Conservation (phyloP, 2,113 vertebrate species). For the Phalacrocorax aristotelis region DNA sequence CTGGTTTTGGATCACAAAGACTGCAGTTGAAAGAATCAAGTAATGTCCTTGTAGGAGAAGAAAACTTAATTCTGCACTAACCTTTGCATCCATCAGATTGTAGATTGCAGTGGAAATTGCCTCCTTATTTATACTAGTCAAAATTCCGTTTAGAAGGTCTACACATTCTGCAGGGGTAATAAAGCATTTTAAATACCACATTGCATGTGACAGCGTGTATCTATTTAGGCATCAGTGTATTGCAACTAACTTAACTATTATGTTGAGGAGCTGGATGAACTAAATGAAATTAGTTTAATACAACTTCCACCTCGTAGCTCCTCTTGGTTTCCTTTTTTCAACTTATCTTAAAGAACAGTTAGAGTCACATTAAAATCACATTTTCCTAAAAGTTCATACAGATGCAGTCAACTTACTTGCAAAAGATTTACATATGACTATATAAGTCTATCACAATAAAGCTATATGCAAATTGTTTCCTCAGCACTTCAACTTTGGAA, state of each 20-base stretch:
- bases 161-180: constrained; percentile 44
- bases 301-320: not conserved
- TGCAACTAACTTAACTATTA: not conserved
- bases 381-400: not conserved
- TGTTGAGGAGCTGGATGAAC: not conserved
- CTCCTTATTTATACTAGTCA: constrained; percentile 33
- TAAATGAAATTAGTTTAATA: not conserved
- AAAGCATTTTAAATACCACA: not conserved
- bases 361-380: not conserved
- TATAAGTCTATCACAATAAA: not conserved
- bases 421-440: not conserved
- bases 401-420: not conserved
- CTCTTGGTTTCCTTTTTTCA: not conserved
- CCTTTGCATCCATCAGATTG: constrained; percentile 56
- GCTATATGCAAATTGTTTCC: not conserved
- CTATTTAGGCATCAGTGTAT: not conserved
- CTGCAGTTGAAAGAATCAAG: not conserved
- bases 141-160: constrained; percentile 27
- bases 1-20: not conserved
- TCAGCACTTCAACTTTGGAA: not conserved
- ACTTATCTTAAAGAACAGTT: not conserved
- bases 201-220: not conserved
- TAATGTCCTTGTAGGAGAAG: not conserved
- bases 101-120: constrained; percentile 47
- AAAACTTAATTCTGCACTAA: not conserved